Conservation (phyloP, 2,113 vertebrate genomes). For the Anthoscopus minutus region DNA sequence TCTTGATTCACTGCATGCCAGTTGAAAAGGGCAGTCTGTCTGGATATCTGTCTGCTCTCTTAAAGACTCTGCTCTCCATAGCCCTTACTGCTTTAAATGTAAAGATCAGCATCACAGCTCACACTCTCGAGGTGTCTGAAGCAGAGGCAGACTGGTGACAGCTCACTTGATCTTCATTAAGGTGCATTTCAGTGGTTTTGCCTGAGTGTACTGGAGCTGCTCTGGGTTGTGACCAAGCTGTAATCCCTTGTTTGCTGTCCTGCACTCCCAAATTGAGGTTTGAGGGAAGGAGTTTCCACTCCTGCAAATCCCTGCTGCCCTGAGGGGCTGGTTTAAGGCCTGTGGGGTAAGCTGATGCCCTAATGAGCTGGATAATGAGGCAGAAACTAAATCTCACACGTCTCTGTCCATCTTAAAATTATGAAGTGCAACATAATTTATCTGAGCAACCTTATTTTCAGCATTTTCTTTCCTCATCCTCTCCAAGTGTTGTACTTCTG, state of each 20-base stretch:
- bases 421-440: not conserved
- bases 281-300: not conserved
- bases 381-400: not conserved
- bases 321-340: accelerated
- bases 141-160: not conserved
- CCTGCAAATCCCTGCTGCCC: not conserved
- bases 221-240: not conserved
- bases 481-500: not conserved
- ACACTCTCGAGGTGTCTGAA: not conserved
- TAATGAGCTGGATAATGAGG: not conserved
- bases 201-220: not conserved
- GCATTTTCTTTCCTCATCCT: not conserved
- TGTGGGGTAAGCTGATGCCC: not conserved
- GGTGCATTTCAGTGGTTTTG: not conserved
- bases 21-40: not conserved
- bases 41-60: not conserved
- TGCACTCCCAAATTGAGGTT: not conserved
- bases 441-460: not conserved
- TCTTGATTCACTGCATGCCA: not conserved
- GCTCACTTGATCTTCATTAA: not conserved
- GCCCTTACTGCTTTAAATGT: not conserved
- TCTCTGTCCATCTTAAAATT: not conserved
- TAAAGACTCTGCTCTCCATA: not conserved
- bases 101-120: not conserved
- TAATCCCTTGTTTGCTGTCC: not conserved